Percentiles rank a stretch among this genome's conserved stretches.
These are phyloP conservation scores for Liparis tanakae DNA, from an alignment of 2,797 vertebrate genomes.

Conservation along the genomic window DNA sequence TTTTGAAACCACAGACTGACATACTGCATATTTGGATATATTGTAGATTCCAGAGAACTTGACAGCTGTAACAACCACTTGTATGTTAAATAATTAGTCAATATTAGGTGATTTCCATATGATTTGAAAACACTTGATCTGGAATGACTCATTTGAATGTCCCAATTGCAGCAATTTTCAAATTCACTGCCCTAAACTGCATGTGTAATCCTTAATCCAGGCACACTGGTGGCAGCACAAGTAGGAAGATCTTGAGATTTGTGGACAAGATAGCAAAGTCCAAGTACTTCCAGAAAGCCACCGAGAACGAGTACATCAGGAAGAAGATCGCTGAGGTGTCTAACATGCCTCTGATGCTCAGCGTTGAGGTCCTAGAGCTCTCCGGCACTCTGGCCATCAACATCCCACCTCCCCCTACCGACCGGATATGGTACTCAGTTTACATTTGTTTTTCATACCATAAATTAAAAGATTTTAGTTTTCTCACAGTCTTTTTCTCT, in stretches of 20 bases:
- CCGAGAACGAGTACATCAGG: slow-evolving; percentile 90
- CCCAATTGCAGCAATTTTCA: background rate
- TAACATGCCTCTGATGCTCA: slow-evolving; percentile 89
- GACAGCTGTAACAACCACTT: background rate
- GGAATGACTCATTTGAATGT: background rate
- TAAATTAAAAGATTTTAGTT: background rate
- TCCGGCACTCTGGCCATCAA: slow-evolving; percentile 87
- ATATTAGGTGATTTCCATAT: background rate
- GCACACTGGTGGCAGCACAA: slow-evolving; percentile 83
- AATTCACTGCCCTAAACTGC: background rate
- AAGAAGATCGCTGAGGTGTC: slow-evolving; percentile 92
- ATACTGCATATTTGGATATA: background rate
- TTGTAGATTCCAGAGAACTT: background rate
- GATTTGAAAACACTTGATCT: background rate
- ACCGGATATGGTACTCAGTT: slow-evolving; percentile 87
- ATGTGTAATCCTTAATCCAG: slow-evolving; percentile 53
- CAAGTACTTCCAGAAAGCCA: slow-evolving; percentile 91
- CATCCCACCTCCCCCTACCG: slow-evolving; percentile 89
- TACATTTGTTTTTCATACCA: background rate
- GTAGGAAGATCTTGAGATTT: slow-evolving; percentile 87
- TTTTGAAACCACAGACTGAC: background rate
- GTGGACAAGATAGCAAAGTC: slow-evolving; percentile 92
- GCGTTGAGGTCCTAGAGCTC: slow-evolving; percentile 88
- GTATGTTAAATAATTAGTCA: background rate
- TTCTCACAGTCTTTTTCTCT: slow-evolving; percentile 4